Conservation (phyloP, 2,888 invertebrate genomes). For the Euzophera pinguis region DNA sequence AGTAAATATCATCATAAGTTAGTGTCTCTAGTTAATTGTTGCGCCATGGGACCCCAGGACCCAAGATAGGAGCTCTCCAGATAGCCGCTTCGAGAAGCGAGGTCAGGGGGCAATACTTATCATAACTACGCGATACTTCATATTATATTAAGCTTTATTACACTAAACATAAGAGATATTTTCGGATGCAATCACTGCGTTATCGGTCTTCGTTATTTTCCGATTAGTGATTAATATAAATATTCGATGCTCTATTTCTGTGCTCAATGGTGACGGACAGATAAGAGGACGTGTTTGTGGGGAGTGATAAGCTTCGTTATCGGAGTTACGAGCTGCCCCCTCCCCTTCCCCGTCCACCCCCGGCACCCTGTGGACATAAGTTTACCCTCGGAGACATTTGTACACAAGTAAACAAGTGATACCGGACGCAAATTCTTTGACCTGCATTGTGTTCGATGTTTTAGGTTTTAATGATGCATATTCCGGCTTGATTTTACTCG, state of each 20-base stretch:
- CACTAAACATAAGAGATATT: conserved; percentile 3
- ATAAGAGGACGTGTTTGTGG: conserved; percentile 35
- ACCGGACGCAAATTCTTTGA: not conserved
- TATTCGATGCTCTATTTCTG: conserved; percentile 43
- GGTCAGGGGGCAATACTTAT: conserved; percentile 49
- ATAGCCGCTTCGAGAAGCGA: conserved; percentile 36
- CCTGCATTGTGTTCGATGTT: not conserved
- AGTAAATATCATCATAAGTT: conserved; percentile 6
- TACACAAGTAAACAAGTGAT: conserved; percentile 9
- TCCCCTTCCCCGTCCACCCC: conserved; percentile 12
- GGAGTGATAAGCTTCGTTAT: conserved; percentile 32
- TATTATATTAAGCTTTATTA: conserved; percentile 18
- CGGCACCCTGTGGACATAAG: conserved; percentile 12
- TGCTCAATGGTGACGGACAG: conserved; percentile 26
- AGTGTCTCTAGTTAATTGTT: conserved; percentile 8
- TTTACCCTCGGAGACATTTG: conserved; percentile 1
- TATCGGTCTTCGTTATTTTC: conserved; percentile 59
- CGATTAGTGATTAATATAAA: conserved; percentile 58
- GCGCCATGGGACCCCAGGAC: conserved; percentile 3
- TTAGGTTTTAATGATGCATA: not conserved
- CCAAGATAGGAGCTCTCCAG: conserved; percentile 38
- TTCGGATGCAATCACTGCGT: conserved; percentile 4
- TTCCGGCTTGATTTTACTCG: too few relatives aligned
- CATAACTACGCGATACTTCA: conserved; percentile 18
- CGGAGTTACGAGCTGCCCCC: conserved; percentile 28